Base-by-base conservation (phyloP, 2,113 vertebrate species). In the Lophura nycthemera region DNA sequence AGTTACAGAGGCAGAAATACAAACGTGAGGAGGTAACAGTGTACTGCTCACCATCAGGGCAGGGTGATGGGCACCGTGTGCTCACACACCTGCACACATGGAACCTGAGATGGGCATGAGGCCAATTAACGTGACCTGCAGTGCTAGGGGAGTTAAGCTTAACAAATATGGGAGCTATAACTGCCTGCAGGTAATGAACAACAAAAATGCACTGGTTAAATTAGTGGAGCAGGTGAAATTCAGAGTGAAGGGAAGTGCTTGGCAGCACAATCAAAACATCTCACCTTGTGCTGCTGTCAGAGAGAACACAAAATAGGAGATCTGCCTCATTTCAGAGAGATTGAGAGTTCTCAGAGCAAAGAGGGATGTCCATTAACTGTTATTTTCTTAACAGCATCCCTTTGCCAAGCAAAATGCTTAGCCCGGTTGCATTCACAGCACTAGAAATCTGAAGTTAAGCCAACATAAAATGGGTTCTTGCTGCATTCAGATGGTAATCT, bases 381-480 rank as follows among this genome's bases (percentile, higher is more conserved):
- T 96, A 91, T 95, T 96, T 97, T 82, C 92, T 94, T 97, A 94
- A 94, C 50, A 65, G 76, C 69, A 90, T 89, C 83, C 86, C 54
- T 79, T 91, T 93, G 95, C 95, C 95, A 92, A 93, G 74, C 89
- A 91, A 85, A 96, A 86, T 70, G 64, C 77, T 78, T 92, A 88
- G 82, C 64, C 69, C 16, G 10, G 74, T 94, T 88, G 86, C 70
- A 82, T 94, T 90, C 61, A 80, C 92, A 89, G 73, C 78, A 50
- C 57, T 89, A 83, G 94, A 93, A 96, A 94, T 90, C 79, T 83
- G 57, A 95, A 94, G 74, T 89, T 87, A 95, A 90, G 86, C 85
- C 76, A 81, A 54, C 77, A 90, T 82, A 78, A 95, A 96, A 96
- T 81, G 83, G 54, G 40, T 72, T 92, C 93, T 94, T 63, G 7